Base-by-base conservation (phyloP, 2,888 invertebrate genomes). In the Stenchaetothrips biformis region DNA sequence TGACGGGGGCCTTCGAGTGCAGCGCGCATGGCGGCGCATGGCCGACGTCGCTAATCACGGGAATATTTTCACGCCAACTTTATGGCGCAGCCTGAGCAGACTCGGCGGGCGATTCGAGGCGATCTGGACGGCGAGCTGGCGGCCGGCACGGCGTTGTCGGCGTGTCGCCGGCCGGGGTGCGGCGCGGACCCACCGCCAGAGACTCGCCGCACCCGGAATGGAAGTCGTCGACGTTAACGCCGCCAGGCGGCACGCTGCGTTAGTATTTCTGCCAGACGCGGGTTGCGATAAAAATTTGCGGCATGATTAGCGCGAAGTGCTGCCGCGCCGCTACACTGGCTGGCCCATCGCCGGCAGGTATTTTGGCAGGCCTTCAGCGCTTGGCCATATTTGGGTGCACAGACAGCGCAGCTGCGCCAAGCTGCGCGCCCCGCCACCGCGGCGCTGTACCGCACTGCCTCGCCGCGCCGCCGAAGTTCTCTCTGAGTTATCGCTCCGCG, bases 321-420 rank as follows among this genome's bases (percentile, higher is more conserved):
- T 13, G 59, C 59, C 59, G 1, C 37, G 37, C 37, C 37, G 37
- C 37, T 37, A 37, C 37, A 37, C 18, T 18, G 6, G 59, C 13
- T 18, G 59, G 18, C 59, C 59, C 59, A 18, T 18, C 59, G 59
- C 59, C 18, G 59, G 18, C 18, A 59, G 59, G 59, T 59, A 59
- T 59, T 59, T 59, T 59, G 59, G 59, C 59, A 59, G 59, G 59
- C 59, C 59, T 59, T 59, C 59, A 59, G 16, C 59, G 59, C 59
- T 59, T 59, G 59, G 59, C 59, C 59, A 59, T 59, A 59, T 59
- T 59, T 59, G 59, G 59, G 59, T 59, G 59, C 18, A 6, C 59
- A 59, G 59, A 6, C 59, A 59, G 59, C 59, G 59, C 59, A 59
- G 59, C 59, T 59, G 53, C 18, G 53, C 53, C 53, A 18, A 2